Percentiles rank a stretch among this genome's conserved stretches.
Conservation (phyloP, 2,888 invertebrate species). For the Plagodis pulveraria region DNA sequence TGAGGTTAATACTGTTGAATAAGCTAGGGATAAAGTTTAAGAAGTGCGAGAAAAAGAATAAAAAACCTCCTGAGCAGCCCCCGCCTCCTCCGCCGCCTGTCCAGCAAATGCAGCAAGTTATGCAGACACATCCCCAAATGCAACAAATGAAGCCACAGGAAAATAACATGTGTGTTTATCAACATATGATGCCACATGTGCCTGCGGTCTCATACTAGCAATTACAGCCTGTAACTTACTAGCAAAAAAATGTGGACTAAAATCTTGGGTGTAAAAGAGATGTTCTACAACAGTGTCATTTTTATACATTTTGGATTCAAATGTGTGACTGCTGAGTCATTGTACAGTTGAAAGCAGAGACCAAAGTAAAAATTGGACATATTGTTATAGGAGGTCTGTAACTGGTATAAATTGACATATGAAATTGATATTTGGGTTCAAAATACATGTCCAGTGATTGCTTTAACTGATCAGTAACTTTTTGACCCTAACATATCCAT, state of each 20-base stretch:
- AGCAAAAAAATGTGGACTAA: conserved; percentile 4
- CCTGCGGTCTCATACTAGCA: conserved; percentile 71
- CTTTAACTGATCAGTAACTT: background rate
- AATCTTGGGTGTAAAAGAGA: conserved; percentile 1
- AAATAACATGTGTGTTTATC: conserved; percentile 68
- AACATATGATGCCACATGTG: conserved; percentile 73
- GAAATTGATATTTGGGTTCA: background rate
- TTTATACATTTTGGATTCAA: too few species aligned
- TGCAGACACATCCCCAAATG: conserved; percentile 50
- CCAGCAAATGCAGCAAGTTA: conserved; percentile 45
- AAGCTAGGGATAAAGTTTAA: conserved; percentile 79
- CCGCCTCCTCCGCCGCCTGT: conserved; percentile 43
- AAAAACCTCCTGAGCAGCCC: conserved; percentile 65
- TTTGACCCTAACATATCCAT: too few species aligned
- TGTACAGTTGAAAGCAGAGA: too few species aligned
- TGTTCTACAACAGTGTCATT: background rate
- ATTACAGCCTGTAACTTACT: conserved; percentile 21
- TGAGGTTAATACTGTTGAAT: conserved; percentile 73
- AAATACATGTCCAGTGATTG: background rate
- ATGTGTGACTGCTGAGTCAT: too few species aligned
- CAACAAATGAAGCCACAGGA: conserved; percentile 66
- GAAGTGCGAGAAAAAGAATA: conserved; percentile 78
- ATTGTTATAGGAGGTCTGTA: background rate
- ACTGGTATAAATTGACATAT: background rate
- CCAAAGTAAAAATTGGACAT: too few species aligned